A percentile compares a stretch with the other conserved stretches of the same genome.
Conservation (phyloP, 2,888 invertebrate species). For the Drosophila borborema region DNA sequence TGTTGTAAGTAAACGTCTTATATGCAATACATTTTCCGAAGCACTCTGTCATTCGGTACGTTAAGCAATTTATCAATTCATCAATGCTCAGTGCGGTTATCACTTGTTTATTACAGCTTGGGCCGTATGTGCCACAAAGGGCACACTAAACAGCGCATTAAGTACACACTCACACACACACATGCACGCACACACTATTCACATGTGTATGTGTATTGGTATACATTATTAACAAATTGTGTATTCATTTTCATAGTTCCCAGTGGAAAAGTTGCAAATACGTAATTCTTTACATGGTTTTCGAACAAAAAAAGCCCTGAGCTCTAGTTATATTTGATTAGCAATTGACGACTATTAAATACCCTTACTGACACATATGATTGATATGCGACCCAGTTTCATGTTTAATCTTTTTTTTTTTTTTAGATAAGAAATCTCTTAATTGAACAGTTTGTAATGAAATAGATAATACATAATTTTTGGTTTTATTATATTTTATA, state of each 20-base stretch:
- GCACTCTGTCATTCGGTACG: conserved; percentile 12
- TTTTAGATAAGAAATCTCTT: not conserved
- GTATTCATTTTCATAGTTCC: conserved; percentile 42
- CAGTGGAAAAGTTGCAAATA: conserved; percentile 46
- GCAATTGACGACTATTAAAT: not conserved
- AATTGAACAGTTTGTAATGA: not conserved
- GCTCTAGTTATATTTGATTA: not conserved
- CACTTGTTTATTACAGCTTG: conserved; percentile 37
- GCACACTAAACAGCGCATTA: conserved; percentile 34
- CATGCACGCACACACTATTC: conserved; percentile 2
- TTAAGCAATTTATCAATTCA: conserved; percentile 37
- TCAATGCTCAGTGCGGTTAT: conserved; percentile 42
- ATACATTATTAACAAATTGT: conserved; percentile 56
- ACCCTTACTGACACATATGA: conserved; percentile 2
- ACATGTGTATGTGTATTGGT: not conserved
- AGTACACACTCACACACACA: conserved; percentile 19
- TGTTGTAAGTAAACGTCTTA: conserved; percentile 9
- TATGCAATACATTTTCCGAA: conserved; percentile 14
- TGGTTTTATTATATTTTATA: no score
- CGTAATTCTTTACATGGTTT: conserved; percentile 19
- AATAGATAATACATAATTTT: not conserved
- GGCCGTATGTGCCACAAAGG: conserved; percentile 50
- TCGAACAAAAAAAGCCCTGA: conserved; percentile 1
- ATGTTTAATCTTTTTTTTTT: not conserved
- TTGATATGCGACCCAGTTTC: conserved; percentile 1